Conservation (phyloP, 2,797 vertebrate genomes). For the Cercopithecus hamlyni region DNA sequence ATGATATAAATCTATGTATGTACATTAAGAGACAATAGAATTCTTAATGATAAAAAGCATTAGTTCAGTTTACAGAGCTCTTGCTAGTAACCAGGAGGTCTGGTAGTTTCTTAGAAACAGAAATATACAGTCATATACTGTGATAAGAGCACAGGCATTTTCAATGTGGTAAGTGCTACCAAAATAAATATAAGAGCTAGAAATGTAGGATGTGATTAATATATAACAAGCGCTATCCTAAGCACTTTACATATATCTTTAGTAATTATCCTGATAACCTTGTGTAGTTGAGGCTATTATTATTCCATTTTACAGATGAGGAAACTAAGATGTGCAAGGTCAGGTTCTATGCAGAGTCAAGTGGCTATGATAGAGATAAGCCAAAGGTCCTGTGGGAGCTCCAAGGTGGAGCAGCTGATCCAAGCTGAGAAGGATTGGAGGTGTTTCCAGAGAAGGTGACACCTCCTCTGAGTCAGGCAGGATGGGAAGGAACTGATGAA, state of each 20-base stretch:
- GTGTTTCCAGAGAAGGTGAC: neutral
- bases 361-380: neutral
- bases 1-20: neutral
- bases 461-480: neutral
- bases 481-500: neutral
- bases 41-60: neutral
- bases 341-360: neutral
- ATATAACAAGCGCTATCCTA: neutral
- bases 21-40: neutral
- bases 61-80: neutral
- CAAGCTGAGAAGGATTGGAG: neutral
- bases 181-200: slow-evolving; percentile 13
- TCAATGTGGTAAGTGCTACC: neutral
- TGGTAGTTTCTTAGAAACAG: neutral
- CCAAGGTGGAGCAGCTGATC: neutral
- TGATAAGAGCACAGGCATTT: neutral
- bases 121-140: neutral
- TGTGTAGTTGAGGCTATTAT: neutral
- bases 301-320: neutral
- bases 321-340: neutral
- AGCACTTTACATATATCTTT: neutral
- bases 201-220: neutral
- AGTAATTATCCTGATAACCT: neutral
- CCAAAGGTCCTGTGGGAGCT: neutral
- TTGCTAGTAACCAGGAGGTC: neutral